Base-by-base conservation (phyloP, 2,797 vertebrate species). In the Babyrousa celebensis region DNA sequence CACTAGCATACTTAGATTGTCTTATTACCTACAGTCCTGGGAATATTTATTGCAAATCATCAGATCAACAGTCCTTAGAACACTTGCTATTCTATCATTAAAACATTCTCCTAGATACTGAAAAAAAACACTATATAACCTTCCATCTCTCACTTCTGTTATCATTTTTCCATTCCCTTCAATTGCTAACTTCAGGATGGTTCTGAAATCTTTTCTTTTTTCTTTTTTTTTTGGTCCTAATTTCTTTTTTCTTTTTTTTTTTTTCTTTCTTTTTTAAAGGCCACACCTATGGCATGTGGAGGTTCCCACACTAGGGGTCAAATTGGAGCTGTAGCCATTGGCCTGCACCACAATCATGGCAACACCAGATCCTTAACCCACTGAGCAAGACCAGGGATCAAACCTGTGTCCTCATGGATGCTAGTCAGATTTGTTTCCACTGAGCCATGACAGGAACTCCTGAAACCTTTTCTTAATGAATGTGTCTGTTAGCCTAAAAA, bases 391-490 rank as follows among this genome's bases (percentile, higher is more conserved):
- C 43, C 43, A 48, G 9, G 9, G 43, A 48, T 48, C 6, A 10
- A 48, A 48, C 43, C 43, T 48, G 43, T 48, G 43, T 48, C 43
- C 43, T 48, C 43, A 7, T 48, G 43, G 43, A 48, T 48, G 43
- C 43, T 48, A 48, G 43, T 48, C 43, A 48, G 43, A 48, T 48
- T 48, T 10, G 7, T 48, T 48, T 48, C 9, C 43, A 48, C 43
- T 48, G 43, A 48, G 43, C 43, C 43, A 48, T 10, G 9, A 6
- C 9, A 10, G 43, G 6, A 48, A 48, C 5, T 48, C 43, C 77
- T 91, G 16, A 96, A 92, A 91, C 56, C 12, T 3, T 48, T 82
- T 58, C 40, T 79, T 75, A 93, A 72, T 70, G 71, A 83, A 77
- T 12, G 25, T 56, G 27, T 60, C 93, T 78, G 17, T 79, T 88